These are phyloP conservation scores for Drosophila birchii DNA, from an alignment of 2,888 invertebrate genomes.

Conservation along the genomic window DNA sequence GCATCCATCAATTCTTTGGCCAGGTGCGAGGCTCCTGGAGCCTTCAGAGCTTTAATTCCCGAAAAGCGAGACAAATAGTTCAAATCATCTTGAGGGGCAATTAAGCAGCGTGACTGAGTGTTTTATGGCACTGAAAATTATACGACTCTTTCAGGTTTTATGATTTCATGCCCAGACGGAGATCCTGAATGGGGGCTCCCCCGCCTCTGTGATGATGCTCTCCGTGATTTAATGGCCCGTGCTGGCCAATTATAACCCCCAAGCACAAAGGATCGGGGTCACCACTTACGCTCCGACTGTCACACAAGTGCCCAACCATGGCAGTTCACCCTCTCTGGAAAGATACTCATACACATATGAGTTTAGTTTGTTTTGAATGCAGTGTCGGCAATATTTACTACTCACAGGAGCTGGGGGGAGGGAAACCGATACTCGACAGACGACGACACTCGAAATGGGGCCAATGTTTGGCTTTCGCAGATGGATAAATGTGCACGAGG, in stretches of 20 bases:
- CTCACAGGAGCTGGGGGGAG: conserved; percentile 11
- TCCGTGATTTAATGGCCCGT: conserved; percentile 68
- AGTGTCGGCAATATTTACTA: conserved; percentile 53
- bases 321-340: conserved; percentile 1
- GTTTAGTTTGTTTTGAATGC: conserved; percentile 34
- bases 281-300: conserved; percentile 28
- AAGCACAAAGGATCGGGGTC: conserved; percentile 41
- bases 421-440: conserved; percentile 64
- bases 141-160: conserved; percentile 47
- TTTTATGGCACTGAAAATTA: conserved; percentile 65
- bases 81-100: conserved; percentile 67
- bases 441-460: conserved; percentile 47
- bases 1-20: conserved; percentile 48
- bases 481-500: conserved; percentile 5
- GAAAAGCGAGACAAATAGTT: conserved; percentile 53
- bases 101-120: conserved; percentile 64
- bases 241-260: conserved; percentile 61
- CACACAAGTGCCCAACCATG: conserved; percentile 15
- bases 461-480: conserved; percentile 34
- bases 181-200: not conserved
- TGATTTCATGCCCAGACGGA: conserved; percentile 19
- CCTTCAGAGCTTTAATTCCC: conserved; percentile 28
- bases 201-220: conserved; percentile 2
- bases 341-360: conserved; percentile 9
- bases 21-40: conserved; percentile 50